Base-by-base conservation (phyloP, 2,888 invertebrate genomes). In the Lasioglossum oenotherae region DNA sequence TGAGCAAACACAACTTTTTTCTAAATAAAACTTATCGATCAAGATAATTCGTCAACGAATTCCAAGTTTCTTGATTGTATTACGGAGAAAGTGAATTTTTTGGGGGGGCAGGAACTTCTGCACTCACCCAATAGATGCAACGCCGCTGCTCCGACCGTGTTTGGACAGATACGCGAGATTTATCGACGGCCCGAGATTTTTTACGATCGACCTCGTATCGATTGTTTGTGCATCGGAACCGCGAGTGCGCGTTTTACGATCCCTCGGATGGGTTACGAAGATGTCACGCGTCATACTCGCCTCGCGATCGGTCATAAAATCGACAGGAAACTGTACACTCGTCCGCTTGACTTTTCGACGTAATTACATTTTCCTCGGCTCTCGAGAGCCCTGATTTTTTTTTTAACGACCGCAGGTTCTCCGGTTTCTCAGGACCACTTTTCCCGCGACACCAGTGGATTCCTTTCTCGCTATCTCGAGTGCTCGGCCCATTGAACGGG, bases 81-180 rank as follows among this genome's bases (percentile, higher is more conserved):
- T 49, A 6, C 6, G 49, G 19, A 23, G 23, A 23, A 49, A 49
- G 23, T 49, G 19, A 23, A 49, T 6, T 49, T 49, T 49, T 49
- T 49, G 23, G 6, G 6, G 2, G 23, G 8, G 2, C 23, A 10
- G 23, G 8, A 23, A 53, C 1, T 57, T 57, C 12, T n/a, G 57
- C 57, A n/a, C 12, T 57, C 57, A 2, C n/a, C 23, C n/a, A 4
- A n/a, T n/a, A n/a, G n/a, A 12, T 12, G 57, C 57, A n/a, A n/a
- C 53, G n/a, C n/a, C n/a, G 74, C 16, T 31, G 38, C 76, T 86
- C 85, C 91, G n/a, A 92, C 93, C 89, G 89, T 92, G 93, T 92
- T 93, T 93, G 89, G 93, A 93, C 93, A 92, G 89, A 88, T 82
- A 75, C 79, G 87, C 88, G 89, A 90, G 93, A 93, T 93, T 93